Evolutionary conservation across 2,113 vertebrate species (phyloP).

Genomic region (Peucedramus taeniatus): DNA sequence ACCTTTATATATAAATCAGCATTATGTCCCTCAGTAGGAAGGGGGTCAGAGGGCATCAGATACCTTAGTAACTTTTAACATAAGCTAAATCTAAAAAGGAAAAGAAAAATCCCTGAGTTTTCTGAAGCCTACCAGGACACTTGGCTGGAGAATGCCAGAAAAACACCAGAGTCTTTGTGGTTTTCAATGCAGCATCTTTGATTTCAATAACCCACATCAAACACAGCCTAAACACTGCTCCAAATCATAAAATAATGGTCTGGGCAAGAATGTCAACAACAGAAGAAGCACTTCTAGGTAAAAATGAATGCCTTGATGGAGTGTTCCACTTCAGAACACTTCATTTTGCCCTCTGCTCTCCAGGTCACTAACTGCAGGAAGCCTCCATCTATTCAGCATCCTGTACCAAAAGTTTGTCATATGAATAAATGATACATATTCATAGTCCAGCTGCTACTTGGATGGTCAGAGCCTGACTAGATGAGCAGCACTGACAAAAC

Average conservation of each 20-base stretch:
- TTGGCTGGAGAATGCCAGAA: background rate
- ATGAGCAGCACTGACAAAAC: constrained; percentile 22
- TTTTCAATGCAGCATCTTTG: background rate
- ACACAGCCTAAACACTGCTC: background rate
- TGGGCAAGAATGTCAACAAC: background rate
- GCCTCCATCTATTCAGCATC: background rate
- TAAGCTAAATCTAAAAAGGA: background rate
- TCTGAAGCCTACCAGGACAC: background rate
- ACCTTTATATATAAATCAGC: background rate
- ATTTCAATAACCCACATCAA: background rate
- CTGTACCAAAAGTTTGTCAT: background rate
- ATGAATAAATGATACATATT: background rate
- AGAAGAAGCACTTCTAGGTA: background rate
- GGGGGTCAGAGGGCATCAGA: background rate
- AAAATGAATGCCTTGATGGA: background rate
- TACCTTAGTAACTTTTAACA: background rate
- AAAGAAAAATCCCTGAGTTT: background rate
- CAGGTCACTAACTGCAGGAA: background rate
- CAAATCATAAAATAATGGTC: background rate
- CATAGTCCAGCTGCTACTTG: constrained; percentile 30
- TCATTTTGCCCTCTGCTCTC: background rate
- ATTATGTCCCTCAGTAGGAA: background rate
- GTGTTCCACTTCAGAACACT: background rate
- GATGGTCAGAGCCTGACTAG: background rate
- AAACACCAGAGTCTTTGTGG: background rate